These are phyloP conservation scores for Saccopteryx leptura DNA, from an alignment of 2,113 vertebrate species.

Conservation along the genomic window DNA sequence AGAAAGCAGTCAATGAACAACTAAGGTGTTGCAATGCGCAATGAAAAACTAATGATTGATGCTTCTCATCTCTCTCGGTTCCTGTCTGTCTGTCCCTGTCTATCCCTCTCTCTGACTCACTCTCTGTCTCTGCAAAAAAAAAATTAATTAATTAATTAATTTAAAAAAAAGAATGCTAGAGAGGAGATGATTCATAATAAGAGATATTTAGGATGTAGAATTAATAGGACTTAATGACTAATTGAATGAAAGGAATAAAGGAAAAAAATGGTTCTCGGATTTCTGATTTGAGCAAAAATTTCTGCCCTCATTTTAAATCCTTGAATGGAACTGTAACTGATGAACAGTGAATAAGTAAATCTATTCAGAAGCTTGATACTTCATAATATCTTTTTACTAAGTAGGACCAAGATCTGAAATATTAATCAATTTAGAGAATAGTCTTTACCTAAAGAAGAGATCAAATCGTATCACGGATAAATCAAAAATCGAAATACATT, in stretches of 20 bases:
- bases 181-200: slow-evolving; percentile 10
- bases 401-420: slow-evolving; percentile 33
- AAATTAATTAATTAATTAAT: too few relatives aligned
- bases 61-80: too few relatives aligned
- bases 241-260: slow-evolving; percentile 50
- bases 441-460: slow-evolving; percentile 33
- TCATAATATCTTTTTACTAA: slow-evolving; percentile 26
- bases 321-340: slow-evolving; percentile 33
- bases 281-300: slow-evolving; percentile 37
- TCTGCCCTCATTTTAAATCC: slow-evolving; percentile 58
- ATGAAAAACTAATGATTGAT: too few relatives aligned
- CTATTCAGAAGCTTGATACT: slow-evolving; percentile 42
- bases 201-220: slow-evolving; percentile 37
- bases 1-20: too few relatives aligned
- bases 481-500: slow-evolving; percentile 24
- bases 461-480: slow-evolving; percentile 48
- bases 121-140: too few relatives aligned
- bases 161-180: not conserved
- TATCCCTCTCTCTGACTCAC: too few relatives aligned
- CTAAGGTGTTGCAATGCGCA: too few relatives aligned
- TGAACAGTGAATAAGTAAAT: slow-evolving; percentile 51
- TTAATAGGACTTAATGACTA: slow-evolving; percentile 18
- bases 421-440: slow-evolving; percentile 43
- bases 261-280: not conserved
- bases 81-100: too few relatives aligned